Evolutionary conservation across 2,888 invertebrate genomes (phyloP).

Genomic region (Syritta pipiens): DNA sequence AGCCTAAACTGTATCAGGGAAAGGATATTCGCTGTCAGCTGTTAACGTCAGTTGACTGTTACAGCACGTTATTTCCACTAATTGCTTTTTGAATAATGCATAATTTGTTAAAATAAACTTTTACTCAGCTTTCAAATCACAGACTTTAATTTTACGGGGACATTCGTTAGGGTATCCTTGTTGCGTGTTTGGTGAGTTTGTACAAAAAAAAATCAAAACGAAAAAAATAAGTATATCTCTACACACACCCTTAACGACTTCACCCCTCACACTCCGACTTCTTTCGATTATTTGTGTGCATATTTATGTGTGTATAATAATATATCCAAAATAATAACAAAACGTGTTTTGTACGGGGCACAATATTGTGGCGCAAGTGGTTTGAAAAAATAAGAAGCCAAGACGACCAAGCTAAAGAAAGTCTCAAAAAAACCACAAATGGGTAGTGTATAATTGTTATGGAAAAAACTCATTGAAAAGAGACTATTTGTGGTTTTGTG

Average conservation of each 20-base stretch:
- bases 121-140: slow-evolving; percentile 23
- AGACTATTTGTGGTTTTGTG: too few species aligned
- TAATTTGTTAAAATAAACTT: slow-evolving; percentile 39
- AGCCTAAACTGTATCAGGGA: slow-evolving; percentile 37
- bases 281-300: slow-evolving; percentile 24
- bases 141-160: slow-evolving; percentile 23
- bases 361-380: slow-evolving; percentile 26
- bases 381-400: slow-evolving; percentile 6
- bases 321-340: slow-evolving; percentile 63
- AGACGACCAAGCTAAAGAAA: too few species aligned
- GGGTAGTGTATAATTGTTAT: too few species aligned
- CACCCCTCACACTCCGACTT: slow-evolving; percentile 33
- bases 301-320: slow-evolving; percentile 41
- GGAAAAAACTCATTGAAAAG: too few species aligned
- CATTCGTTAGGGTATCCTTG: slow-evolving; percentile 38
- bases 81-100: slow-evolving; percentile 32
- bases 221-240: slow-evolving; percentile 2
- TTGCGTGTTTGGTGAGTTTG: slow-evolving; percentile 60
- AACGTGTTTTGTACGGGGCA: slow-evolving; percentile 46
- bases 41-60: slow-evolving; percentile 14
- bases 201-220: slow-evolving; percentile 24
- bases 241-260: slow-evolving; percentile 57
- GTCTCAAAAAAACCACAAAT: too few species aligned
- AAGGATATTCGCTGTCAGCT: slow-evolving; percentile 48
- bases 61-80: slow-evolving; percentile 16